A percentile compares a stretch with the other conserved stretches of the same genome.
phyloP scores from a whole-genome alignment of 2,888 invertebrate genomes.

The Erpobdella octoculata region DNA sequence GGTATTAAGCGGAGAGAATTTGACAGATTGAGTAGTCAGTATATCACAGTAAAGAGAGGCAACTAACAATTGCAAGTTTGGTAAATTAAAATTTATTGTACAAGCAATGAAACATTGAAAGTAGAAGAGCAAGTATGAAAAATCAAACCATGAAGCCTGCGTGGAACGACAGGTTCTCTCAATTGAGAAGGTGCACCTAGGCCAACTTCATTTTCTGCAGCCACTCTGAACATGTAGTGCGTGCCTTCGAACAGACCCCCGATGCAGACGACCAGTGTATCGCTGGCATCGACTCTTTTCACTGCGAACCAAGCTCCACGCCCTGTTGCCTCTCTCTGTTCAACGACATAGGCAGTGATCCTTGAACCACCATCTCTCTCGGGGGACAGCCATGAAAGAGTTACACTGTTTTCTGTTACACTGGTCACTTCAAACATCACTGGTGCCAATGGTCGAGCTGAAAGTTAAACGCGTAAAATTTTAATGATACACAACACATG shows the following conservation, averaged over 20 bases:
- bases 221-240: constrained; percentile 71
- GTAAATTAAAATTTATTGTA: background rate
- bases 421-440: constrained; percentile 40
- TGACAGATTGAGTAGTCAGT: no score
- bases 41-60: no score
- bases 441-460: constrained; percentile 35
- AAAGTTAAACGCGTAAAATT: no score
- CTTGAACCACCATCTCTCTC: constrained; percentile 50
- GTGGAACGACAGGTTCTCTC: constrained; percentile 36
- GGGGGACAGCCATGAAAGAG: constrained; percentile 49
- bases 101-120: background rate
- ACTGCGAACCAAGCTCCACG: constrained; percentile 56
- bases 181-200: constrained; percentile 34
- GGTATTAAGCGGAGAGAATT: background rate
- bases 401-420: constrained; percentile 47
- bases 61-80: background rate
- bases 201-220: constrained; percentile 80
- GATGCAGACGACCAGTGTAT: constrained; percentile 34
- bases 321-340: constrained; percentile 51
- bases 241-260: constrained; percentile 30
- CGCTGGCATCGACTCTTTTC: constrained; percentile 36
- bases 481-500: no score
- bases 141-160: constrained; percentile 36
- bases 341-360: constrained; percentile 48
- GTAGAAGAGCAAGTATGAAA: background rate